Base-by-base conservation (phyloP, 2,888 invertebrate species). In the Caenorhabditis sp. region DNA sequence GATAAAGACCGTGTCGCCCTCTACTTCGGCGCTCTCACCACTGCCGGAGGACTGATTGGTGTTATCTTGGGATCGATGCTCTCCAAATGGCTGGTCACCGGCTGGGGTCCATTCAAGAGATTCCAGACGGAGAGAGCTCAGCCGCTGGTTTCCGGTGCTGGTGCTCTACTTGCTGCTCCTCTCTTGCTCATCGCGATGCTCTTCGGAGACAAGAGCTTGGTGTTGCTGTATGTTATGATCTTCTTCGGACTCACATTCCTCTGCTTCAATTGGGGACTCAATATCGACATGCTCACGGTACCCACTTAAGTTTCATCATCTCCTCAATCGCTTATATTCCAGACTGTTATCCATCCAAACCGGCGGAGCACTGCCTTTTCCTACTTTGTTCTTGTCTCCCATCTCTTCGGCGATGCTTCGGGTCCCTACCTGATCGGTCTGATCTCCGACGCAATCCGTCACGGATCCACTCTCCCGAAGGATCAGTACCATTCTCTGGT, bases 321-420 rank as follows among this genome's bases (percentile, higher is more conserved):
- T n/a, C n/a, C n/a, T n/a, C n/a, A n/a, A n/a, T n/a, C n/a, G n/a
- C n/a, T n/a, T n/a, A n/a, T n/a, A n/a, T n/a, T n/a, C n/a, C n/a
- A n/a, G n/a, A 98, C 98, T 93, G 96, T 98, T 62, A 96, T 99
- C 22, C 94, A 97, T 86, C 99, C 99, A 9, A 96, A 96, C 18
- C 94, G 98, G 90, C 94, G 99, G 88, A 96, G 98, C 2, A 96
- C 97, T 13, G 99, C 99, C 11, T 97, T 97, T 93, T 97, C 99
- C 72, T 95, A 98, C 92, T 98, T 99, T 93, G 97, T 99, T 90
- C 94, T 99, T 55, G 94, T 97, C 88, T 97, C 98, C 0, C 99
- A 99, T 93, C 95, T 97, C 82, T 94, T 99, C 67, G 99, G 99
- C n/a, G 99, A 99, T 93, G 99, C 99, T 69, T 96, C 97, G 58